These are phyloP conservation scores for Dryas iulia DNA, from an alignment of 1,140 invertebrate genomes.

Conservation along the genomic window DNA sequence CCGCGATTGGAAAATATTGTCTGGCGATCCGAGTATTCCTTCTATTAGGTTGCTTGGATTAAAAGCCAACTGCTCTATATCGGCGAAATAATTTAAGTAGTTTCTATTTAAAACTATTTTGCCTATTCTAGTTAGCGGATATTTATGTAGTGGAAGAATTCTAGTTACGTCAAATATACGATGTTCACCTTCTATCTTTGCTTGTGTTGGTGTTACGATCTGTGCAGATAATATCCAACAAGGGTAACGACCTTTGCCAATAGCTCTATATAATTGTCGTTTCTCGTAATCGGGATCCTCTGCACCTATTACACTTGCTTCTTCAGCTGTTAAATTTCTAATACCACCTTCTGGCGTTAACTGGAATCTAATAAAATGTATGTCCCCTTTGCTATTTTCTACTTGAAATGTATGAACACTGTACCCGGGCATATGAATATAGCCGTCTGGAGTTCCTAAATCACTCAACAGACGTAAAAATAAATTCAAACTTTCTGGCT, in stretches of 20 bases:
- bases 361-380: constrained; percentile 88
- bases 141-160: constrained; percentile 89
- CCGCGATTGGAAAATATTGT: constrained; percentile 93
- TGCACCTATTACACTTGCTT: constrained; percentile 81
- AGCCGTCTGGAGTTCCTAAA: constrained; percentile 92
- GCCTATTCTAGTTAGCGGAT: constrained; percentile 90
- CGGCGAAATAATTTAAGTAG: constrained; percentile 91
- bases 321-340: constrained; percentile 80
- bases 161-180: constrained; percentile 86
- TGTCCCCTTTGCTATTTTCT: constrained; percentile 80
- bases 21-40: constrained; percentile 89
- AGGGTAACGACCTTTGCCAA: constrained; percentile 84
- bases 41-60: constrained; percentile 91
- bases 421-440: constrained; percentile 83
- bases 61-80: constrained; percentile 94
- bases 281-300: constrained; percentile 86
- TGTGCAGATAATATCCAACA: constrained; percentile 83
- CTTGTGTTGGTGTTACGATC: constrained; percentile 74
- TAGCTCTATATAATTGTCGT: constrained; percentile 87
- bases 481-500: constrained; percentile 90
- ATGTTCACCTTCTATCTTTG: constrained; percentile 60
- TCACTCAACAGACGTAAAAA: constrained; percentile 90
- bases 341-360: constrained; percentile 86
- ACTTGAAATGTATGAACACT: constrained; percentile 86
- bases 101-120: constrained; percentile 90